phyloP scores from a whole-genome alignment of 1,140 invertebrate genomes.

The Harpegnathos saltator region DNA sequence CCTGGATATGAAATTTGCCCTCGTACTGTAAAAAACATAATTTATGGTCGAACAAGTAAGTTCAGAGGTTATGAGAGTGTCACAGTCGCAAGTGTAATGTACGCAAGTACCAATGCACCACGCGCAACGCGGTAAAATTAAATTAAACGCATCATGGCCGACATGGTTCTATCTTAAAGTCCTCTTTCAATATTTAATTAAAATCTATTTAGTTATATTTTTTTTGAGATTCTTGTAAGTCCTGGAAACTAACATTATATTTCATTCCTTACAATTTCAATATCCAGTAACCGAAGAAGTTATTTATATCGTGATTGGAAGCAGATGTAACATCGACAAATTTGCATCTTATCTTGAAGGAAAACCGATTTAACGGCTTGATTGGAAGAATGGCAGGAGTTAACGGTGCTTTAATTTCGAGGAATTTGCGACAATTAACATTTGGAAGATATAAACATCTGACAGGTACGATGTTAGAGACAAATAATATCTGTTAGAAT shows the following conservation, averaged over 20 bases:
- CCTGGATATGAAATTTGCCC: background rate
- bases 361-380: background rate
- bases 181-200: too few relatives aligned
- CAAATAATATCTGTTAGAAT: background rate
- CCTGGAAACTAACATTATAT: background rate
- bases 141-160: background rate
- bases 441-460: background rate
- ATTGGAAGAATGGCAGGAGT: slow-evolving; percentile 22
- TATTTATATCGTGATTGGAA: background rate
- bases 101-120: too few relatives aligned
- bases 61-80: background rate
- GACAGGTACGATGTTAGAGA: slow-evolving; percentile 13
- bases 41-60: background rate
- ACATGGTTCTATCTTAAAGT: too few relatives aligned
- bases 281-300: background rate
- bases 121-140: background rate
- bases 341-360: background rate
- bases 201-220: too few relatives aligned
- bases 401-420: slow-evolving; percentile 1
- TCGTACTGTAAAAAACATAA: background rate
- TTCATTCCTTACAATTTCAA: slow-evolving; percentile 15
- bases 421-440: background rate
- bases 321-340: background rate
- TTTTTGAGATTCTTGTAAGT: too few relatives aligned
- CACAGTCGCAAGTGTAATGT: background rate